These are phyloP conservation scores for Acromyrmex echinatior DNA, from an alignment of 1,140 invertebrate species.

Conservation along the genomic window DNA sequence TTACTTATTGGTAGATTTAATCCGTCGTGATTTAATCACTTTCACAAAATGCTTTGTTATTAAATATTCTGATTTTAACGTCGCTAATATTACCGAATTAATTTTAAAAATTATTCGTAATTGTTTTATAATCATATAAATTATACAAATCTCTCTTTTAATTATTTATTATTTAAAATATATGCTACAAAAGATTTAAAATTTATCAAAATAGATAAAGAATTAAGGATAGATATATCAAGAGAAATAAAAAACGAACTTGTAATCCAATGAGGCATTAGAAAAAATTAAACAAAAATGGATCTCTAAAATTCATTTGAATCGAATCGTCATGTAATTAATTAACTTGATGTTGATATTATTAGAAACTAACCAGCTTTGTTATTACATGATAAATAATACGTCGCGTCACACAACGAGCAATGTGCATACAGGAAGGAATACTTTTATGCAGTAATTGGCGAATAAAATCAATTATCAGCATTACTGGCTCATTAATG, in stretches of 20 bases:
- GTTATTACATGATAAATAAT: conserved; percentile 56
- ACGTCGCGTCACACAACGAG: conserved; percentile 23
- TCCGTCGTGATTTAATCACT: neutral
- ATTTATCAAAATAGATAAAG: neutral
- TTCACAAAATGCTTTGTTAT: neutral
- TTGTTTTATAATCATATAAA: neutral
- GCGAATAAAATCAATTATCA: conserved; percentile 63
- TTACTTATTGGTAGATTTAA: conserved; percentile 43
- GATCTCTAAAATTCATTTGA: neutral
- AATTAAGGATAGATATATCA: neutral
- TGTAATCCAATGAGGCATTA: neutral
- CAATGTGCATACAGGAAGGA: conserved; percentile 18
- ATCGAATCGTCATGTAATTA: conserved; percentile 15
- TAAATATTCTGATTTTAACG: neutral
- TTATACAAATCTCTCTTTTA: neutral
- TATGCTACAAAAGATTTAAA: neutral
- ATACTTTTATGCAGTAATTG: conserved; percentile 57
- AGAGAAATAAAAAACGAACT: neutral
- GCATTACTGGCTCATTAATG: conserved; percentile 56
- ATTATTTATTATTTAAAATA: neutral
- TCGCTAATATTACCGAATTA: neutral
- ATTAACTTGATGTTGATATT: conserved; percentile 45
- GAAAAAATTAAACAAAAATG: neutral
- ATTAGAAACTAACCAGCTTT: conserved; percentile 50
- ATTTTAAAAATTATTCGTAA: neutral